Percentiles rank a stretch among this genome's conserved stretches.
Evolutionary conservation across 2,113 vertebrate genomes (phyloP).

Genomic region (Stegastes partitus): DNA sequence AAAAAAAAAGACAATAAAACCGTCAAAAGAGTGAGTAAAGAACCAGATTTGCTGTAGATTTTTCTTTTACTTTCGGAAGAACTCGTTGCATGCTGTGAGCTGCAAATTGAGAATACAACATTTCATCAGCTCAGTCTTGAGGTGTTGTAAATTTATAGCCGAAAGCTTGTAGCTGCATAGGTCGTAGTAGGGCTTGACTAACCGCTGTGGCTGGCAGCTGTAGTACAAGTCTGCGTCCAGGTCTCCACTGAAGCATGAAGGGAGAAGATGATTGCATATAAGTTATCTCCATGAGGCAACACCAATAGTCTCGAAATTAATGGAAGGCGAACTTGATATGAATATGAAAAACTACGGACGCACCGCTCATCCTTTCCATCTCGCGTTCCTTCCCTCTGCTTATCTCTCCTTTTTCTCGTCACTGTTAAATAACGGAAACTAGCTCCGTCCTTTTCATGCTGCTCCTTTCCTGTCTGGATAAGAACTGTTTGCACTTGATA

Average conservation of each 20-base stretch:
- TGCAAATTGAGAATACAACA: constrained; percentile 6
- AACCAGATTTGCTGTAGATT: not conserved
- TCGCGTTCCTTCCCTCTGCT: not conserved
- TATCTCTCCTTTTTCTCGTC: constrained; percentile 12
- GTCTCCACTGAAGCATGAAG: constrained; percentile 65
- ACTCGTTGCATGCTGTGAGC: constrained; percentile 9
- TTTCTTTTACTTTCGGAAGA: constrained; percentile 1
- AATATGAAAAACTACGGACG: constrained; percentile 46
- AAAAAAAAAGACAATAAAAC: not conserved
- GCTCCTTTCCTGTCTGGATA: constrained; percentile 1
- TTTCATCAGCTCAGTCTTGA: constrained; percentile 39
- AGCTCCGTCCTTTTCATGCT: not conserved
- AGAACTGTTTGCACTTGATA: constrained; percentile 21
- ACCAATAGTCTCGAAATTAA: constrained; percentile 56
- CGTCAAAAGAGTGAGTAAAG: not conserved
- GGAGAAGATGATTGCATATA: constrained; percentile 60
- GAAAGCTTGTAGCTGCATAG: constrained; percentile 30
- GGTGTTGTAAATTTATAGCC: constrained; percentile 37
- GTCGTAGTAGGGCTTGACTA: constrained; percentile 29
- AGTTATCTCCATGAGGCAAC: constrained; percentile 49
- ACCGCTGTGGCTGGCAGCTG: constrained; percentile 28
- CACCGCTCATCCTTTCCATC: not conserved
- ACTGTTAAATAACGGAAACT: constrained; percentile 3
- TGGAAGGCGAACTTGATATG: constrained; percentile 37
- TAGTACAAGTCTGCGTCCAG: constrained; percentile 44